Evolutionary conservation across 2,888 invertebrate genomes (phyloP).

Genomic region (Mayetiola destructor): DNA sequence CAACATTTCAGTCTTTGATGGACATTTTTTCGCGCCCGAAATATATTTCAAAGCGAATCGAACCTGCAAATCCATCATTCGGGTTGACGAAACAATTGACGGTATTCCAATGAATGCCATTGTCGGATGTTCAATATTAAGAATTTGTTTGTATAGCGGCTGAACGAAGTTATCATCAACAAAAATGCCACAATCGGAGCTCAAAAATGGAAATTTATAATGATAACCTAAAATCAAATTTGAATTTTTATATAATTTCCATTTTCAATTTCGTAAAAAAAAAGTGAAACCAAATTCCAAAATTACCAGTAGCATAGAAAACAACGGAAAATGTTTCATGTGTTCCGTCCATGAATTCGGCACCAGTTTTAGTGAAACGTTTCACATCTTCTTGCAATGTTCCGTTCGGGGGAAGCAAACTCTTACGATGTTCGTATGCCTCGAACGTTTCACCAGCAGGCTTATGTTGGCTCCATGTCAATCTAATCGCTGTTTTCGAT

Average conservation of each 20-base stretch:
- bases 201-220: constrained; percentile 63
- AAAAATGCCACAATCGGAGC: constrained; percentile 48
- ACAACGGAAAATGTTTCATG: constrained; percentile 48
- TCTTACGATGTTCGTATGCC: constrained; percentile 29
- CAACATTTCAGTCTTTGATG: constrained; percentile 47
- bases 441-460: constrained; percentile 43
- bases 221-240: constrained; percentile 42
- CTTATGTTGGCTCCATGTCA: constrained; percentile 57
- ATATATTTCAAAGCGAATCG: constrained; percentile 51
- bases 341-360: constrained; percentile 49
- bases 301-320: constrained; percentile 59
- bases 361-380: constrained; percentile 38
- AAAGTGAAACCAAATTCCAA: background rate
- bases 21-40: constrained; percentile 46
- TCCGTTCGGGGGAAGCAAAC: constrained; percentile 41
- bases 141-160: constrained; percentile 72
- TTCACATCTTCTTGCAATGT: constrained; percentile 48
- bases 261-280: background rate
- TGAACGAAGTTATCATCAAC: constrained; percentile 60
- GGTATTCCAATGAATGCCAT: constrained; percentile 75
- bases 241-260: background rate
- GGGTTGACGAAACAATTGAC: constrained; percentile 68
- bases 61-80: constrained; percentile 75
- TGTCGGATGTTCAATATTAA: constrained; percentile 64
- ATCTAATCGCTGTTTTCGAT: constrained; percentile 44